Percentiles rank a stretch among this genome's conserved stretches.
Evolutionary conservation across 2,888 invertebrate genomes (phyloP).

Genomic region (Meteorus cinctellus): DNA sequence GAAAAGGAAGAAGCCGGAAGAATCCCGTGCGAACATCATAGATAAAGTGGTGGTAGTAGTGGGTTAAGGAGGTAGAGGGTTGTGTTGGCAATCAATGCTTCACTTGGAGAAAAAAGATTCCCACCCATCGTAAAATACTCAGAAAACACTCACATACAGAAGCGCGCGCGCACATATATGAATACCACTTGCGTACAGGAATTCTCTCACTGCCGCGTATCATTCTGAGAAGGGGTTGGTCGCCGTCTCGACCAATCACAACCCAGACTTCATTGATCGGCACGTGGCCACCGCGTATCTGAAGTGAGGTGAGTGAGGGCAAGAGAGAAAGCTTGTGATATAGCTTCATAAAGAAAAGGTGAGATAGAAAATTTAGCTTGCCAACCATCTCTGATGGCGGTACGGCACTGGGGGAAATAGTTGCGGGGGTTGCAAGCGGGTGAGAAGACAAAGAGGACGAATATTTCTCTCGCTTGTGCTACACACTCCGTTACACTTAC

Average conservation of each 20-base stretch:
- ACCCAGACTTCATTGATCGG: conserved; percentile 73
- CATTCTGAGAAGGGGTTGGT: conserved; percentile 62
- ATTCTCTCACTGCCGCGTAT: conserved; percentile 41
- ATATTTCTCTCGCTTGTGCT: conserved; percentile 58
- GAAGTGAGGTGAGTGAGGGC: conserved; percentile 31
- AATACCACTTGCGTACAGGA: conserved; percentile 22
- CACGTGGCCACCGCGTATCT: conserved; percentile 70
- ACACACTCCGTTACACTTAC: conserved; percentile 74
- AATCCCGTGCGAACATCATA: conserved; percentile 32
- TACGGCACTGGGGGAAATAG: conserved; percentile 19
- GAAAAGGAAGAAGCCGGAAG: conserved; percentile 50
- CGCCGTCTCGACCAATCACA: conserved; percentile 68
- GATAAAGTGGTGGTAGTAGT: conserved; percentile 39
- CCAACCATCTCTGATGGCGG: conserved; percentile 19
- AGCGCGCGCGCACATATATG: not conserved
- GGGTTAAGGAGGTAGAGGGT: conserved; percentile 25
- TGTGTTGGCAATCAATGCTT: conserved; percentile 73
- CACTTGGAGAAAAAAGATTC: conserved; percentile 63
- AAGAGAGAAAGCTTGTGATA: not conserved
- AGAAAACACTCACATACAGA: conserved; percentile 15
- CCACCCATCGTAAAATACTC: conserved; percentile 14
- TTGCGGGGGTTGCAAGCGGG: conserved; percentile 43
- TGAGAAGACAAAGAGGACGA: conserved; percentile 44
- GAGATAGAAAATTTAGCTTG: conserved; percentile 32
- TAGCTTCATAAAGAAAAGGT: not conserved